Base-by-base conservation (phyloP, 2,797 vertebrate species). In the Anguilla megastoma region DNA sequence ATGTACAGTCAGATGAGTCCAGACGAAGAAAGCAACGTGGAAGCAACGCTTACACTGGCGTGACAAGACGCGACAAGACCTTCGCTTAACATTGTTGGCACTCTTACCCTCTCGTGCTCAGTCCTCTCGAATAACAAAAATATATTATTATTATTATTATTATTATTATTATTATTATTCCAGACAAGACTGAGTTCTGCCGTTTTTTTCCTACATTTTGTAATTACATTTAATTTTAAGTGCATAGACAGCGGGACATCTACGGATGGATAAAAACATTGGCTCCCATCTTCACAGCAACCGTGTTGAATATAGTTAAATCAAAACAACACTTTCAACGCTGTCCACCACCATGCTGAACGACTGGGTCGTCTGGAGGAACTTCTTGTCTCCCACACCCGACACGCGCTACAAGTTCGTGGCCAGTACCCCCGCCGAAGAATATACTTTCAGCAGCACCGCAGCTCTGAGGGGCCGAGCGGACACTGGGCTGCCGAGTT, bases 311-410 rank as follows among this genome's bases (percentile, higher is more conserved):
- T 71, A 74, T 76, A 71, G 36, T 80, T 85, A 52, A 85, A 79
- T 71, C 69, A 80, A 58, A 86, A 60, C 16, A 24, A 56, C 82
- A 84, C 30, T 52, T 88, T 71, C 79, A 82, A 52, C 41, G 85
- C 48, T 33, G 84, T 48, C 48, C 74, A 84, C 63, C 74, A 90
- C 36, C 63, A 92, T 91, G 90, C 71, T 92, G 88, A 88, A 92
- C 84, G 90, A 91, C 41, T 86, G 89, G 30, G 87, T 91, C 24
- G 88, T 93, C 48, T 93, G 92, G 92, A 91, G 90, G 88, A 91
- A 91, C 90, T 90, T 92, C 84, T 58, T 91, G 82, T 88, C 90
- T 7, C 88, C 90, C 24, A 87, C 89, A 63, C 88, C 92, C 18
- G 88, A 87, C 21, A 88, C 66, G 27, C 52, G 88, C 66, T 52